phyloP scores from a whole-genome alignment of 2,113 vertebrate genomes.

The Erythrolamprus reginae region DNA sequence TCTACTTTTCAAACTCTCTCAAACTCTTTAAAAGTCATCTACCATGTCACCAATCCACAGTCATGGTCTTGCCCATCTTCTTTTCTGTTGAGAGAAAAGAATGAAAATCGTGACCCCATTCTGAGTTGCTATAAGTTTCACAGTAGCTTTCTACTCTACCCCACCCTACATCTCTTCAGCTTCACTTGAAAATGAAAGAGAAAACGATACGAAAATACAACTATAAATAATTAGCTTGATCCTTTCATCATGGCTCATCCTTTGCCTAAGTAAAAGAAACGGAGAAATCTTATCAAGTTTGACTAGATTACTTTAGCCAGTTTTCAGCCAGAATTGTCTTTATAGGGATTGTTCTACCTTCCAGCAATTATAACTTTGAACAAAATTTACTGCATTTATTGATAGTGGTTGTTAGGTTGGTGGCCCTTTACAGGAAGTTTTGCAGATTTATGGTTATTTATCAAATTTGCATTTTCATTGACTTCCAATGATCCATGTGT shows the following conservation, averaged over 20 bases:
- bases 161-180: not conserved
- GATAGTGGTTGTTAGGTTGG: not conserved
- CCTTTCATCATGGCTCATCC: not conserved
- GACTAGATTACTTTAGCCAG: not conserved
- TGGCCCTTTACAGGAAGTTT: not conserved
- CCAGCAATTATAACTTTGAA: not conserved
- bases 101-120: not conserved
- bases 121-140: not conserved
- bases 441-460: not conserved
- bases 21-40: not conserved
- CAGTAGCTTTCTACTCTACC: not conserved
- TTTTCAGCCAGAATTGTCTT: not conserved
- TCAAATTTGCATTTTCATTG: not conserved
- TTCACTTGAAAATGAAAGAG: not conserved
- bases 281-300: not conserved
- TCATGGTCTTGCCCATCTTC: too few species aligned
- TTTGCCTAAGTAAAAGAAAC: not conserved
- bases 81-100: not conserved
- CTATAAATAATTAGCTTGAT: not conserved
- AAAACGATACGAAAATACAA: not conserved
- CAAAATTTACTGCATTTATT: not conserved
- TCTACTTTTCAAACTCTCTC: not conserved
- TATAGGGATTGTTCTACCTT: not conserved
- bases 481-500: not conserved
- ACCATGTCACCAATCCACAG: not conserved